Evolutionary conservation across 2,113 vertebrate genomes (phyloP).

Genomic region (Cercocebus atys): DNA sequence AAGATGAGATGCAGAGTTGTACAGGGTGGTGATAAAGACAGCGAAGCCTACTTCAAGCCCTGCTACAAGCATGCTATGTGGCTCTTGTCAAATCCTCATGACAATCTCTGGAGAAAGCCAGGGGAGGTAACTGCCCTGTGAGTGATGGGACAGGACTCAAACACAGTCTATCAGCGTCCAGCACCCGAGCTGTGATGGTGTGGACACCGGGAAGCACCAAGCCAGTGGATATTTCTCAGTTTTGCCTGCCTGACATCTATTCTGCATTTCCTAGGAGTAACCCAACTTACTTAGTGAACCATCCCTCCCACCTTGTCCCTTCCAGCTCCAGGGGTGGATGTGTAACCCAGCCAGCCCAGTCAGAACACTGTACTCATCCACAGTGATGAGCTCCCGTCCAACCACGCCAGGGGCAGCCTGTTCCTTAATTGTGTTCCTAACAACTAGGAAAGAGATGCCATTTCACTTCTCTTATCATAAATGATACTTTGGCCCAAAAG

Average conservation of each 20-base stretch:
- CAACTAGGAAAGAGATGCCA: background rate
- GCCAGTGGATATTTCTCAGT: background rate
- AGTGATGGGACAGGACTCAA: background rate
- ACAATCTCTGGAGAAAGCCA: background rate
- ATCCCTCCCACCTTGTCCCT: background rate
- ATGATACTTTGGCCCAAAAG: background rate
- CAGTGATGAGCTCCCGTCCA: background rate
- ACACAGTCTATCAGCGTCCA: background rate
- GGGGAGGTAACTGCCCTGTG: background rate
- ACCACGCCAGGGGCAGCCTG: background rate
- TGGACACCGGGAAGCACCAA: background rate
- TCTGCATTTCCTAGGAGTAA: background rate
- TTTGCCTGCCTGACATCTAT: background rate
- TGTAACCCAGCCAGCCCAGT: background rate
- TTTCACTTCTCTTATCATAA: background rate
- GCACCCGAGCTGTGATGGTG: background rate
- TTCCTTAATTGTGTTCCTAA: background rate
- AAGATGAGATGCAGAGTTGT: background rate
- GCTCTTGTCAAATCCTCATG: background rate
- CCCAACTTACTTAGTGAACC: background rate
- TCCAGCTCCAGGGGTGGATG: background rate
- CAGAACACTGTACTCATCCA: background rate
- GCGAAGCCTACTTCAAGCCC: accelerated
- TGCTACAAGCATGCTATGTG: too few species aligned
- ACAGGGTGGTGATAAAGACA: background rate